Conservation (phyloP, 2,888 invertebrate species). For the Gasteruption jaculator region DNA sequence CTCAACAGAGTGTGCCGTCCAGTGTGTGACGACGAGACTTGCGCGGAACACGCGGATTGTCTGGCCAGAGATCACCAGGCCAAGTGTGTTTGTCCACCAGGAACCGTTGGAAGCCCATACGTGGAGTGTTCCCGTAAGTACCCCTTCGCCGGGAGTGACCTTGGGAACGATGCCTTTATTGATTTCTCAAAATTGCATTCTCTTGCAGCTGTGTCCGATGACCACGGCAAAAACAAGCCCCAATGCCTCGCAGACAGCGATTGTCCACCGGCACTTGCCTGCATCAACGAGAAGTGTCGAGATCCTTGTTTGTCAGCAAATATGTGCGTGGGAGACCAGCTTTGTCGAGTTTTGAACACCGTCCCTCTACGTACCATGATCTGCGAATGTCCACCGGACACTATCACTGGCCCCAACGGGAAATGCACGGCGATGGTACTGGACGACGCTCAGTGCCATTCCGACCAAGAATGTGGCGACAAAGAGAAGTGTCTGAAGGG, state of each 20-base stretch:
- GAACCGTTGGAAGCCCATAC: constrained; percentile 76
- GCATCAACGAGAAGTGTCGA: constrained; percentile 71
- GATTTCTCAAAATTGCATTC: constrained; percentile 1
- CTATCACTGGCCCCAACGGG: constrained; percentile 68
- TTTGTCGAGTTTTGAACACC: constrained; percentile 75
- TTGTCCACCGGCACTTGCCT: constrained; percentile 70
- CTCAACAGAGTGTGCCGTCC: constrained; percentile 78
- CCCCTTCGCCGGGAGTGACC: constrained; percentile 17
- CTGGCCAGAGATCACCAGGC: constrained; percentile 71
- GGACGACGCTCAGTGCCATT: constrained; percentile 22
- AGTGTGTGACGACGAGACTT: constrained; percentile 77
- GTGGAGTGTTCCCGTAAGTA: constrained; percentile 60
- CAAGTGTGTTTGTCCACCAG: constrained; percentile 71
- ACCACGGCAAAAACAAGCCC: no score
- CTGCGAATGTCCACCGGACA: constrained; percentile 81
- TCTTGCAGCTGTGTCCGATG: no score
- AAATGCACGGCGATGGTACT: constrained; percentile 59
- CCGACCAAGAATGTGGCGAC: constrained; percentile 64
- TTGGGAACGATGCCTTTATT: background rate
- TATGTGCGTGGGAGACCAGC: constrained; percentile 73
- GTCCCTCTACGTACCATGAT: constrained; percentile 78
- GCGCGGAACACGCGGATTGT: constrained; percentile 76
- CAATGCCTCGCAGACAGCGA: constrained; percentile 75
- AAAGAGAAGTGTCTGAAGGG: constrained; percentile 73
- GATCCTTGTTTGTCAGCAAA: constrained; percentile 72